Evolutionary conservation across 2,888 invertebrate species (phyloP).

Genomic region (Stegana nigrithorax): DNA sequence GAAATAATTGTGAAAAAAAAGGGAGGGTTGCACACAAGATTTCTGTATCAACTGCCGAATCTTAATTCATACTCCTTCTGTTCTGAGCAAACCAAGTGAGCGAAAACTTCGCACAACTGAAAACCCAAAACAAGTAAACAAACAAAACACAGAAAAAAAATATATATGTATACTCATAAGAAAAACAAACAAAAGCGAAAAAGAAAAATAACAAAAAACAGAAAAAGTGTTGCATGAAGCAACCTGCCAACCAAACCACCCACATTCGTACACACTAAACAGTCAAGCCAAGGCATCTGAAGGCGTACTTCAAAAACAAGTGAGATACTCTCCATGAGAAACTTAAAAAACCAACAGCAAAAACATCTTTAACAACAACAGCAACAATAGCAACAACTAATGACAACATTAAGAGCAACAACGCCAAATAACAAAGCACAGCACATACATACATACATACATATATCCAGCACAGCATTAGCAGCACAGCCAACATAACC

Average conservation of each 20-base stretch:
- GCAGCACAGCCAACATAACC: too few relatives aligned
- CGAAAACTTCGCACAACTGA: slow-evolving; percentile 16
- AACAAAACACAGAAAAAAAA: slow-evolving; percentile 19
- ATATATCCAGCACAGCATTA: background rate
- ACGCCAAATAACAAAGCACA: background rate
- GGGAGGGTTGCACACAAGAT: slow-evolving; percentile 42
- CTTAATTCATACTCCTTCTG: slow-evolving; percentile 68
- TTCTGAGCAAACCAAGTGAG: slow-evolving; percentile 55
- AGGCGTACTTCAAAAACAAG: background rate
- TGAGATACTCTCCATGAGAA: background rate
- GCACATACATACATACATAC: background rate
- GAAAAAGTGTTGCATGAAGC: slow-evolving; percentile 22
- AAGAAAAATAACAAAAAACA: slow-evolving; percentile 16
- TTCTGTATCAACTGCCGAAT: slow-evolving; percentile 68
- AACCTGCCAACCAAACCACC: slow-evolving; percentile 15
- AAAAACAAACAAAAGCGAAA: slow-evolving; percentile 37
- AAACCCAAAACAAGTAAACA: slow-evolving; percentile 30
- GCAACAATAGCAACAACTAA: background rate
- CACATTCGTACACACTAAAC: background rate
- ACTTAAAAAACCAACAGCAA: too few relatives aligned
- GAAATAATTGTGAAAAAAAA: too few relatives aligned
- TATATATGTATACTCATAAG: slow-evolving; percentile 20
- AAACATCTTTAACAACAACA: background rate
- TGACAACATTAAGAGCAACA: background rate
- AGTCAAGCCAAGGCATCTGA: background rate